These are phyloP conservation scores for Alosa alosa DNA, from an alignment of 2,113 vertebrate species.

Conservation along the genomic window DNA sequence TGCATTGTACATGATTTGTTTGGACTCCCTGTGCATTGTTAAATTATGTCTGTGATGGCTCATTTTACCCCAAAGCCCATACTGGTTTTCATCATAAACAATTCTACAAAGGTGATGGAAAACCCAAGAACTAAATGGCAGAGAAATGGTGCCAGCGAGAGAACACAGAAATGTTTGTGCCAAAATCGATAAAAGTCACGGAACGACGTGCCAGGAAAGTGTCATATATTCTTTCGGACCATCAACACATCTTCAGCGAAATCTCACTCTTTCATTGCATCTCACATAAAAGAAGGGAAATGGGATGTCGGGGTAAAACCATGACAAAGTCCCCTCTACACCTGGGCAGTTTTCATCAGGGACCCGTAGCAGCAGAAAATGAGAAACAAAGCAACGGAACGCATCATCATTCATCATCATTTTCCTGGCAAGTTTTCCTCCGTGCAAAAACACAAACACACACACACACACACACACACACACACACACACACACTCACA, in stretches of 20 bases:
- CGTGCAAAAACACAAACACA: background rate
- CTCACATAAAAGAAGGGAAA: slow-evolving; percentile 17
- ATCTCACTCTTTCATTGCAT: slow-evolving; percentile 23
- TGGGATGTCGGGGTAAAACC: slow-evolving; percentile 17
- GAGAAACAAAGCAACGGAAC: slow-evolving; percentile 18
- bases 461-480: background rate
- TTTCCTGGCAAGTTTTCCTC: background rate
- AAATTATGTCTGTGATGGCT: slow-evolving; percentile 25
- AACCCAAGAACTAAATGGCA: slow-evolving; percentile 20
- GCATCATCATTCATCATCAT: slow-evolving; percentile 15
- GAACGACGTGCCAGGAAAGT: background rate
- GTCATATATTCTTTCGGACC: slow-evolving; percentile 19
- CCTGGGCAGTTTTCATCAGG: slow-evolving; percentile 9
- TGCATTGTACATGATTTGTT: slow-evolving; percentile 23
- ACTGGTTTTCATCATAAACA: slow-evolving; percentile 32
- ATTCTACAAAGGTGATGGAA: slow-evolving; percentile 20
- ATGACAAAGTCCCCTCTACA: background rate
- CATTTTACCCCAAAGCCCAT: slow-evolving; percentile 25
- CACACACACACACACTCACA: background rate
- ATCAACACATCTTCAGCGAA: slow-evolving; percentile 9
- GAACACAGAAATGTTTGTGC: background rate
- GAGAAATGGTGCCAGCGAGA: slow-evolving; percentile 19
- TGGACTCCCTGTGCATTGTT: background rate
- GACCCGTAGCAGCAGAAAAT: slow-evolving; percentile 1
- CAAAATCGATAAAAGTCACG: slow-evolving; percentile 22